phyloP scores from a whole-genome alignment of 2,888 invertebrate genomes.

The Calameuta filiformis region DNA sequence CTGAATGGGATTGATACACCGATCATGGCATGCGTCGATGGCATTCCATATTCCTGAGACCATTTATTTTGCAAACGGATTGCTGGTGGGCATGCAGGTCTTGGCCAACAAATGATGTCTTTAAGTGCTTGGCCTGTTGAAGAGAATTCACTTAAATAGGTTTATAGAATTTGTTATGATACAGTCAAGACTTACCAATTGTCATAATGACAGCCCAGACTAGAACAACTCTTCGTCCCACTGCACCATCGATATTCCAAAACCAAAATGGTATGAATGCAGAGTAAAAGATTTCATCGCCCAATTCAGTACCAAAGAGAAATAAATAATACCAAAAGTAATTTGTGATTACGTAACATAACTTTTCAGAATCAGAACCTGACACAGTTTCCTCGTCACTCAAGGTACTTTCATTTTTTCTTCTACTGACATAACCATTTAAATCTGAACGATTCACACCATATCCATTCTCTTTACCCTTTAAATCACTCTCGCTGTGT shows the following conservation, averaged over 20 bases:
- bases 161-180: background rate
- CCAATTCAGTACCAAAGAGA: constrained; percentile 84
- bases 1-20: constrained; percentile 90
- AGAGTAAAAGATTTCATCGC: constrained; percentile 91
- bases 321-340: constrained; percentile 89
- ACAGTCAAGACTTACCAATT: constrained; percentile 71
- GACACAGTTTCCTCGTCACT: constrained; percentile 65
- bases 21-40: constrained; percentile 94
- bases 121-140: constrained; percentile 84
- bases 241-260: constrained; percentile 92
- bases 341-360: constrained; percentile 73
- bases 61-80: constrained; percentile 87
- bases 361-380: constrained; percentile 61
- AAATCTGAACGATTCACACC: background rate
- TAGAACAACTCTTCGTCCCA: constrained; percentile 83
- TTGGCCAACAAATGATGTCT: constrained; percentile 87
- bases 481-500: constrained; percentile 12
- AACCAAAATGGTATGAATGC: constrained; percentile 94
- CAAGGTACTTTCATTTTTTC: constrained; percentile 1
- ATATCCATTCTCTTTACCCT: constrained; percentile 23
- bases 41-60: constrained; percentile 94
- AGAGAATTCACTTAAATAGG: background rate
- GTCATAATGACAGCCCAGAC: constrained; percentile 89
- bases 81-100: constrained; percentile 86
- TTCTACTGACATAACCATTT: background rate